Conservation (phyloP, 1,140 invertebrate genomes). For the Atta texana region DNA sequence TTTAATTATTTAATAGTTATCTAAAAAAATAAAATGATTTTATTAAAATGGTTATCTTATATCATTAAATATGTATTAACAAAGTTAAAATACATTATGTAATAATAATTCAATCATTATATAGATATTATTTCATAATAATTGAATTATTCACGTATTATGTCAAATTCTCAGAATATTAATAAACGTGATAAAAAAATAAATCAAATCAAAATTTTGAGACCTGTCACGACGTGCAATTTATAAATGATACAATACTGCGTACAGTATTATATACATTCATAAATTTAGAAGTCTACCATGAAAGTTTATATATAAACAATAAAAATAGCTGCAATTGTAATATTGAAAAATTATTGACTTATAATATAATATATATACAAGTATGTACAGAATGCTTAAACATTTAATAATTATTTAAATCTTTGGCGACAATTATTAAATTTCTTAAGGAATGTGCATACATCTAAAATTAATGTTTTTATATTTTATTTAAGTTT, state of each 20-base stretch:
- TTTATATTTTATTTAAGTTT: not conserved
- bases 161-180: not conserved
- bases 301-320: not conserved
- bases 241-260: not conserved
- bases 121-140: not conserved
- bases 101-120: not conserved
- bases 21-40: not conserved
- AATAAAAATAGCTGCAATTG: not conserved
- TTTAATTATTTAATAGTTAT: conserved; percentile 7
- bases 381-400: not conserved
- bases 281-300: not conserved
- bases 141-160: not conserved
- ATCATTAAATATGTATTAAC: not conserved
- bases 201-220: not conserved
- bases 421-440: conserved; percentile 20
- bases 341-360: not conserved
- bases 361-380: conserved; percentile 12
- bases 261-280: not conserved
- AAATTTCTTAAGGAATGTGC: not conserved
- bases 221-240: not conserved
- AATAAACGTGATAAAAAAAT: not conserved
- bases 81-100: not conserved
- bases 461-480: not conserved
- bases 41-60: not conserved
- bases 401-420: not conserved